Evolutionary conservation across 2,113 vertebrate species (phyloP).

Genomic region (Isurus oxyrinchus): DNA sequence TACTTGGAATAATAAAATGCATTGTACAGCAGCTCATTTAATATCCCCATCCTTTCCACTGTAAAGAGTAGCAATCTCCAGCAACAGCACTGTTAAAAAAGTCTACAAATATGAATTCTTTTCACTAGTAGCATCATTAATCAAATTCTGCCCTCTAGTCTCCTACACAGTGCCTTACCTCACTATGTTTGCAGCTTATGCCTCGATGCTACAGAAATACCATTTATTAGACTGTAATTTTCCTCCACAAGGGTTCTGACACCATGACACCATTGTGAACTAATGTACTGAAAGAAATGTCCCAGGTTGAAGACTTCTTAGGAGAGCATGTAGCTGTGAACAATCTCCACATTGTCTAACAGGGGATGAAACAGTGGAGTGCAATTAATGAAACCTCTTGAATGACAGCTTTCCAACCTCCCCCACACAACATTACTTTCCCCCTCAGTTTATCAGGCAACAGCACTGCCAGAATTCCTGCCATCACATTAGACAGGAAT

Average conservation of each 20-base stretch:
- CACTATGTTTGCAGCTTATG: not conserved
- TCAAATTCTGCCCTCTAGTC: not conserved
- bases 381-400: not conserved
- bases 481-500: not conserved
- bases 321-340: not conserved
- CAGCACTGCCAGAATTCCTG: not conserved
- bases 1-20: not conserved
- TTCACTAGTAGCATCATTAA: constrained; percentile 15
- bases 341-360: constrained; percentile 20
- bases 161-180: not conserved
- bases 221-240: constrained; percentile 18
- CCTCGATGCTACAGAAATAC: not conserved
- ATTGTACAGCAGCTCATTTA: not conserved
- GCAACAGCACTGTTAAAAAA: not conserved
- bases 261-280: not conserved
- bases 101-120: not conserved
- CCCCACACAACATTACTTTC: not conserved
- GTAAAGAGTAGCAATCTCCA: not conserved
- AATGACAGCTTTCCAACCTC: not conserved
- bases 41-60: not conserved
- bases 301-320: not conserved
- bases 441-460: not conserved
- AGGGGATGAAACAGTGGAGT: not conserved
- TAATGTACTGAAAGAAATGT: constrained; percentile 23
- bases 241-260: not conserved